phyloP scores from a whole-genome alignment of 2,888 invertebrate species.

The Agrilus cyanescens region DNA sequence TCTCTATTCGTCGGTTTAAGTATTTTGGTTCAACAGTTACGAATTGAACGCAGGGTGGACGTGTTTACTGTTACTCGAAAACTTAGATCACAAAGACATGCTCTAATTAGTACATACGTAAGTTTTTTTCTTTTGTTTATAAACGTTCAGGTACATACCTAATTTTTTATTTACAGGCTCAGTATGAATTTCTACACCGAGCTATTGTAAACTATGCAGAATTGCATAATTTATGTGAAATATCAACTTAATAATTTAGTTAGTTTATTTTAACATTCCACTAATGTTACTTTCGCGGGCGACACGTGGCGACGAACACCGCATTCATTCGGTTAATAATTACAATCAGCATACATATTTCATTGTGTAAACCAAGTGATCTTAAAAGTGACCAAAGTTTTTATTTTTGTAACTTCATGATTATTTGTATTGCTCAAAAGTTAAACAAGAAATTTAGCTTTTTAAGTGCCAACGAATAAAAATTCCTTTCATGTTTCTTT shows the following conservation, averaged over 20 bases:
- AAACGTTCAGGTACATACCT: conserved; percentile 1
- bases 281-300: too few relatives aligned
- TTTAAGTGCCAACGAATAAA: too few relatives aligned
- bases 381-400: background rate
- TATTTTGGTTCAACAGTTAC: conserved; percentile 73
- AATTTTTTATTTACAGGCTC: conserved; percentile 50
- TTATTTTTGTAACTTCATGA: background rate
- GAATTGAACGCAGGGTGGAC: conserved; percentile 75
- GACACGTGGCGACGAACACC: too few relatives aligned
- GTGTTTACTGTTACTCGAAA: conserved; percentile 75
- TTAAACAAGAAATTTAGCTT: too few relatives aligned
- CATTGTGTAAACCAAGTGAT: background rate
- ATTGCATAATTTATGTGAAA: conserved; percentile 64
- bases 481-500: too few relatives aligned
- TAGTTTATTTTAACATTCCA: conserved; percentile 12
- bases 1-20: conserved; percentile 82
- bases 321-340: background rate
- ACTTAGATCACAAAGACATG: conserved; percentile 70
- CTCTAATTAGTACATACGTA: conserved; percentile 74
- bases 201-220: conserved; percentile 84
- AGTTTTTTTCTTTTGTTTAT: conserved; percentile 34
- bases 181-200: conserved; percentile 88
- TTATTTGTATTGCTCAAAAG: background rate
- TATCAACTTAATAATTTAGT: conserved; percentile 18
- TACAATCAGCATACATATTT: background rate